Evolutionary conservation across 2,888 invertebrate species (phyloP).

Genomic region (Ligdia adustata): DNA sequence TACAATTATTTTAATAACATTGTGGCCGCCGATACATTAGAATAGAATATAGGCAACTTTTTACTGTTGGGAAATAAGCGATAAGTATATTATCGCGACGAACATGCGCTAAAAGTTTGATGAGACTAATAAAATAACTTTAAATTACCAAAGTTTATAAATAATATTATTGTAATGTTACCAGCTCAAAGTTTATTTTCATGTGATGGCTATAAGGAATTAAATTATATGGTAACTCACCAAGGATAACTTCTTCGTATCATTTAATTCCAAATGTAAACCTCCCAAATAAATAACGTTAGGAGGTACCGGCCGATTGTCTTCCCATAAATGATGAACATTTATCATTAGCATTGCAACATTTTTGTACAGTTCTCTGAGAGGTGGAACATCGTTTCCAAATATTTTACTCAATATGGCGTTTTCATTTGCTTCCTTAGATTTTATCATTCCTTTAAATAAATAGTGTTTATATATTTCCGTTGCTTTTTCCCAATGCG

Average conservation of each 20-base stretch:
- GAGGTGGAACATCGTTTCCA: conserved; percentile 14
- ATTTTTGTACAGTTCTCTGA: conserved; percentile 18
- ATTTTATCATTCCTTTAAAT: background rate
- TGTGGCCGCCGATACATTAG: too few species aligned
- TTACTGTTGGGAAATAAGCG: too few species aligned
- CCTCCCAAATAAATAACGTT: conserved; percentile 58
- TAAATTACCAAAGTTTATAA: too few species aligned
- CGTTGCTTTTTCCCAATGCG: conserved; percentile 36
- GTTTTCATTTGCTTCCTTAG: conserved; percentile 27
- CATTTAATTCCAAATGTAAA: conserved; percentile 43
- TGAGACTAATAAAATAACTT: too few species aligned
- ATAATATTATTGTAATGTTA: too few species aligned
- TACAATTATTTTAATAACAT: too few species aligned
- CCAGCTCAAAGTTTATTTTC: too few species aligned
- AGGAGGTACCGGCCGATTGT: conserved; percentile 53
- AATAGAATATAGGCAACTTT: too few species aligned
- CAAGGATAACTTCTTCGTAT: background rate
- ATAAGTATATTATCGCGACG: too few species aligned
- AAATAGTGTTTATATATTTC: conserved; percentile 26
- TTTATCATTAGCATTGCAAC: conserved; percentile 55
- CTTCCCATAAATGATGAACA: conserved; percentile 50
- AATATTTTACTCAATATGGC: conserved; percentile 18
- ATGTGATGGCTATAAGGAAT: too few species aligned
- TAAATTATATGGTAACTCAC: too few species aligned
- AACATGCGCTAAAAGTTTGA: too few species aligned